A percentile compares a stretch with the other conserved stretches of the same genome.
These are phyloP conservation scores for Dipodomys spectabilis DNA, from an alignment of 2,113 vertebrate genomes.

Conservation along the genomic window DNA sequence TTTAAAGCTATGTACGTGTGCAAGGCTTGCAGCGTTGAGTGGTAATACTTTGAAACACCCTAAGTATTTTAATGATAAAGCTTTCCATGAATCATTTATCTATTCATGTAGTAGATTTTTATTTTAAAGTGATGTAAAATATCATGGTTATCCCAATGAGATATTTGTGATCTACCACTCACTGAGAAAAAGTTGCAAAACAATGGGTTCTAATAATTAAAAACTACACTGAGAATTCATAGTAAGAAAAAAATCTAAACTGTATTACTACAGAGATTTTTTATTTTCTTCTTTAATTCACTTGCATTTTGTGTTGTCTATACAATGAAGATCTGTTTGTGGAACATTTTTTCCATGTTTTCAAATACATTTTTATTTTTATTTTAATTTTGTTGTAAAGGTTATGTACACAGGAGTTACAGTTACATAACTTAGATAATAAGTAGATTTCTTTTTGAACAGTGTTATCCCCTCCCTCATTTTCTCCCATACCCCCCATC, in stretches of 20 bases:
- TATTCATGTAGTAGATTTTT: constrained; percentile 8
- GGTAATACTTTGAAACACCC: background rate
- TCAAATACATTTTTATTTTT: too few species aligned
- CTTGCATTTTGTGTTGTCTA: background rate
- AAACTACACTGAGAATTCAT: background rate
- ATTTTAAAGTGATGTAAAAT: constrained; percentile 19
- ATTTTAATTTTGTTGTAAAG: too few species aligned
- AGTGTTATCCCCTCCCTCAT: too few species aligned
- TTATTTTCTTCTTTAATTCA: background rate
- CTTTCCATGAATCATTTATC: background rate
- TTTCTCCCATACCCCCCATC: too few species aligned
- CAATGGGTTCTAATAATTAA: background rate
- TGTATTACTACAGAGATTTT: background rate
- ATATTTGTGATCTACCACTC: constrained; percentile 19
- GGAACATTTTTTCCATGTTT: too few species aligned
- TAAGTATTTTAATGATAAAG: constrained; percentile 7
- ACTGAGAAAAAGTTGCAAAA: background rate
- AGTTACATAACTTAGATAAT: too few species aligned
- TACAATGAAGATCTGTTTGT: background rate
- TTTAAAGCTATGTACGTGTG: background rate
- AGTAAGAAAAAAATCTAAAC: background rate
- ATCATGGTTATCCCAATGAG: background rate
- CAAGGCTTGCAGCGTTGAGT: background rate
- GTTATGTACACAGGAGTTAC: too few species aligned
- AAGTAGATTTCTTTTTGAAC: too few species aligned